Percentiles rank a stretch among this genome's conserved stretches.
Conservation (phyloP, 2,113 vertebrate genomes). For the Mustela lutreola region DNA sequence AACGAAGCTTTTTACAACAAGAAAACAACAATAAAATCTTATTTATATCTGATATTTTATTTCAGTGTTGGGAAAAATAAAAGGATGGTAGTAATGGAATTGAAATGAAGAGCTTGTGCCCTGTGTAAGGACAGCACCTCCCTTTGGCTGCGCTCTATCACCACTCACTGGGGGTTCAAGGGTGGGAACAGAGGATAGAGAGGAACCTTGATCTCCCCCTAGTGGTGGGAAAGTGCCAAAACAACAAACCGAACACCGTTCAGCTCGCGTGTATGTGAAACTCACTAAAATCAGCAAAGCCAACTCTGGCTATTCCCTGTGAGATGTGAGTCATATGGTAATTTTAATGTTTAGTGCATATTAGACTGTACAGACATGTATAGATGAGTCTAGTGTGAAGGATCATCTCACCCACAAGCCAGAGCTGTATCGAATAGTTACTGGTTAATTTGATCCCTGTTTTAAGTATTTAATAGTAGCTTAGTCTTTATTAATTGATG, state of each 20-base stretch:
- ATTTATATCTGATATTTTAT: neutral
- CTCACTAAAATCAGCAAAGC: neutral
- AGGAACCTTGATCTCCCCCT: slow-evolving; percentile 3
- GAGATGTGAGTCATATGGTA: neutral
- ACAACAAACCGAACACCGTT: neutral
- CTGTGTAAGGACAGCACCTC: neutral
- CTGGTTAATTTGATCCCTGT: slow-evolving; percentile 63
- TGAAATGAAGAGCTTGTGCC: neutral
- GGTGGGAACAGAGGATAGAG: neutral
- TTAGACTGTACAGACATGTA: neutral
- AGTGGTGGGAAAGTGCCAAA: neutral
- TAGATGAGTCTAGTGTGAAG: neutral
- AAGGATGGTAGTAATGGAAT: neutral
- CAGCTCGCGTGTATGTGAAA: neutral
- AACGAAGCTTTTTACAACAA: neutral
- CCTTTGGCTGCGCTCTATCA: neutral
- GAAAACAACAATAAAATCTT: neutral
- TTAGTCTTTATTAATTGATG: slow-evolving; percentile 70
- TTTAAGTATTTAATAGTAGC: slow-evolving; percentile 69
- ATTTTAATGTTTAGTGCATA: neutral
- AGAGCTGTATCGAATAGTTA: neutral
- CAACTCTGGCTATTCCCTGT: neutral
- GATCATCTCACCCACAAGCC: neutral
- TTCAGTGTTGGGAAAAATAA: neutral
- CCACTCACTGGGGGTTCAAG: neutral